Evolutionary conservation across 2,888 invertebrate genomes (phyloP).

Genomic region (Eulithis testata): DNA sequence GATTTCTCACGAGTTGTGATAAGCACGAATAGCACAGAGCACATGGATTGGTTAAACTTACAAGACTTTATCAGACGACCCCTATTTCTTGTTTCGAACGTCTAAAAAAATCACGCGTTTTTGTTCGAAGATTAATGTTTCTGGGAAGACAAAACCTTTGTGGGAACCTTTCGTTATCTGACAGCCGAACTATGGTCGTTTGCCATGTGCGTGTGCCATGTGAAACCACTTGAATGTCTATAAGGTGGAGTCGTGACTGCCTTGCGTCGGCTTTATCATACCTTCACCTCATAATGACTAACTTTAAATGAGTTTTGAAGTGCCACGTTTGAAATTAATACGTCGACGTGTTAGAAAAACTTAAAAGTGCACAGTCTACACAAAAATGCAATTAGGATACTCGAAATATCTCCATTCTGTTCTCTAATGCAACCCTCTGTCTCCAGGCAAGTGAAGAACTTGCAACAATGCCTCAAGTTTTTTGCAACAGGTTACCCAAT

Average conservation of each 20-base stretch:
- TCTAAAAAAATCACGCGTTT: not conserved
- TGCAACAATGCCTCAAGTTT: slow-evolving; percentile 13
- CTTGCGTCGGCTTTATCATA: slow-evolving; percentile 17
- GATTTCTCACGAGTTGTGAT: not conserved
- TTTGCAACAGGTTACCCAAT: slow-evolving; percentile 38
- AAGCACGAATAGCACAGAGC: slow-evolving; percentile 3
- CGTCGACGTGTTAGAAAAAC: not conserved
- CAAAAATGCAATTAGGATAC: slow-evolving; percentile 5
- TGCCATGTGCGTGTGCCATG: slow-evolving; percentile 13
- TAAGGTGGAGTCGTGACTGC: slow-evolving; percentile 22
- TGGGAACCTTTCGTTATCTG: slow-evolving; percentile 19
- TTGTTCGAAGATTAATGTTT: not conserved
- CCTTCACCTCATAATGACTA: slow-evolving; percentile 11
- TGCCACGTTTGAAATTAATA: slow-evolving; percentile 14
- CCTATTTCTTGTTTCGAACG: not conserved
- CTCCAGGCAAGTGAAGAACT: not conserved
- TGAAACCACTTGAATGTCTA: slow-evolving; percentile 31
- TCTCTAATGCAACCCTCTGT: too few relatives aligned
- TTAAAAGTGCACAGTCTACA: slow-evolving; percentile 9
- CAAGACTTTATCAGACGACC: not conserved
- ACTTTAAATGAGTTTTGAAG: slow-evolving; percentile 20
- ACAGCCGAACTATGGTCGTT: not conserved
- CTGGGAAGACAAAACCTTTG: slow-evolving; percentile 2
- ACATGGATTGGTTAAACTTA: not conserved
- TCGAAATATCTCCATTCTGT: too few relatives aligned